Percentiles rank a stretch among this genome's conserved stretches.
Evolutionary conservation across 2,113 vertebrate genomes (phyloP).

Genomic region (Tichodroma muraria): DNA sequence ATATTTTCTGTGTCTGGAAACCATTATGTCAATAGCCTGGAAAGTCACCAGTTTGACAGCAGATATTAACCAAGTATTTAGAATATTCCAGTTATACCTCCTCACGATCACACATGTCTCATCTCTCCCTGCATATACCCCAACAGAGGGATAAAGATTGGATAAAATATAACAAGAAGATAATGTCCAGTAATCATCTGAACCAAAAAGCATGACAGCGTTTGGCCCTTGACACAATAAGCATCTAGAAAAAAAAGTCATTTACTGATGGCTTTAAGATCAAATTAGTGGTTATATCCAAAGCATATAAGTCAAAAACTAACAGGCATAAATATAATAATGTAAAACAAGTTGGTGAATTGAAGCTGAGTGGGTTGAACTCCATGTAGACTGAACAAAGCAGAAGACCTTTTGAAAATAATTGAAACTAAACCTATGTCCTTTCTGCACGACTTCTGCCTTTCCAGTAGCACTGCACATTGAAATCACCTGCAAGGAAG

Average conservation of each 20-base stretch:
- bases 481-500: background rate
- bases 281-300: background rate
- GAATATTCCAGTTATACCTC: background rate
- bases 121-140: background rate
- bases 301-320: background rate
- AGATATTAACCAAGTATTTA: background rate
- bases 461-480: background rate
- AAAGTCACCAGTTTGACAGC: background rate
- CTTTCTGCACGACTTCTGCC: background rate
- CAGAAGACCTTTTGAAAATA: background rate
- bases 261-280: background rate
- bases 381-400: background rate
- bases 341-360: background rate
- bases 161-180: background rate
- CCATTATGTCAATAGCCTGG: background rate
- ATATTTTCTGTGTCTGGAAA: background rate
- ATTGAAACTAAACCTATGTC: background rate
- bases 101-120: background rate
- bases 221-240: background rate
- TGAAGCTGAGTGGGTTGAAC: background rate
- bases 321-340: background rate
- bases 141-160: background rate
- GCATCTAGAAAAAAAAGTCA: background rate
- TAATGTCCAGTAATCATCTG: background rate
- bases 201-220: background rate